A percentile compares a stretch with the other conserved stretches of the same genome.
Conservation (phyloP, 2,113 vertebrate genomes). For the Syngnathus typhle region DNA sequence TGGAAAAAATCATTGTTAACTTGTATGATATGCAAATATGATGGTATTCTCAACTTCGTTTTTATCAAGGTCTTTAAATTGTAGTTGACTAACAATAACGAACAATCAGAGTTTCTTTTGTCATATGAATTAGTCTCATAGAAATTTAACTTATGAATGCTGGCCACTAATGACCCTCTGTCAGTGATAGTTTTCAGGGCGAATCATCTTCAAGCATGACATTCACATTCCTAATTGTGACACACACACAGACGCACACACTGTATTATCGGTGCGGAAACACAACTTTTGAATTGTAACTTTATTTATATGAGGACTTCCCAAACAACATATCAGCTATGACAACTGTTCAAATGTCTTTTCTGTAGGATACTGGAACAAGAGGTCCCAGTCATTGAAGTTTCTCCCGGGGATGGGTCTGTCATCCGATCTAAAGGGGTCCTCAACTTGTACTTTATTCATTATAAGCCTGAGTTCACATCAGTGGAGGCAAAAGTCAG, state of each 20-base stretch:
- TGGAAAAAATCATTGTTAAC: neutral
- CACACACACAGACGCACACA: too few species aligned
- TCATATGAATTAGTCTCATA: neutral
- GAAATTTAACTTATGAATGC: neutral
- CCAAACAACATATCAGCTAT: neutral
- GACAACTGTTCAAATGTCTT: neutral
- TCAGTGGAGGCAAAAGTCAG: slow-evolving; percentile 35
- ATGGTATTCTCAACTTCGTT: neutral
- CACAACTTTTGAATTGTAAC: neutral
- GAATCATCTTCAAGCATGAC: neutral
- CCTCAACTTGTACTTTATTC: slow-evolving; percentile 78
- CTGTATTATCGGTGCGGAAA: neutral
- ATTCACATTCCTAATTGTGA: neutral
- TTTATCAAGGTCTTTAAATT: neutral
- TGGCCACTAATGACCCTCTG: neutral
- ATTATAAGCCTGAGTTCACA: slow-evolving; percentile 51
- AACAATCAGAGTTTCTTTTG: neutral
- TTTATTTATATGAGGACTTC: neutral
- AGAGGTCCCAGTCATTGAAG: slow-evolving; percentile 68
- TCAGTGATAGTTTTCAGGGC: neutral
- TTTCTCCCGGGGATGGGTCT: slow-evolving; percentile 85
- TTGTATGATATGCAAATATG: too few species aligned
- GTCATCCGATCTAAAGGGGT: slow-evolving; percentile 79
- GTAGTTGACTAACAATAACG: neutral
- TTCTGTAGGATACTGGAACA: slow-evolving; percentile 68